phyloP scores from a whole-genome alignment of 2,113 vertebrate species.

The Psilopsiagon aurifrons region DNA sequence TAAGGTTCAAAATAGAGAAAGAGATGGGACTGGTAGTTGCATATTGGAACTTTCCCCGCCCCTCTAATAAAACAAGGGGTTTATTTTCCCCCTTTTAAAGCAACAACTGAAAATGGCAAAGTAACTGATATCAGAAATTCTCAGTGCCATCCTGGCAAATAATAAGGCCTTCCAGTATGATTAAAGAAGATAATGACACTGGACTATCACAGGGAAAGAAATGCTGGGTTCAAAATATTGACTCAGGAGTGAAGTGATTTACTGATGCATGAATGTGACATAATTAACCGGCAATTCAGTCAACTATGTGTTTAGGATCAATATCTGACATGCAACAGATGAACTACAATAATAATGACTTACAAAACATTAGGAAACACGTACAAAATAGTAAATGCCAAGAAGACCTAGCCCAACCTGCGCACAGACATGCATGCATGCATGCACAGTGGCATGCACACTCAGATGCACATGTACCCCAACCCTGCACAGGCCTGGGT shows the following conservation, averaged over 20 bases:
- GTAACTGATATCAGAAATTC: background rate
- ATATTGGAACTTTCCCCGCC: no score
- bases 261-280: background rate
- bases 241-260: background rate
- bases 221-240: background rate
- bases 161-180: background rate
- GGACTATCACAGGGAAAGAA: background rate
- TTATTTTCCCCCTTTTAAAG: no score
- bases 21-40: no score
- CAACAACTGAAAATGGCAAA: background rate
- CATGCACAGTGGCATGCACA: background rate
- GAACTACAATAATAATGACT: background rate
- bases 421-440: rapidly evolving
- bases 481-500: rapidly evolving
- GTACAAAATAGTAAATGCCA: background rate
- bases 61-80: no score
- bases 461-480: rapidly evolving
- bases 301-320: background rate
- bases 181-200: background rate
- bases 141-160: background rate
- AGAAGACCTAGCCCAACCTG: rapidly evolving
- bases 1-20: no score
- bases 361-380: background rate
- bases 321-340: background rate
- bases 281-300: background rate